Evolutionary conservation across 2,113 vertebrate genomes (phyloP).

Genomic region (Sprattus sprattus): DNA sequence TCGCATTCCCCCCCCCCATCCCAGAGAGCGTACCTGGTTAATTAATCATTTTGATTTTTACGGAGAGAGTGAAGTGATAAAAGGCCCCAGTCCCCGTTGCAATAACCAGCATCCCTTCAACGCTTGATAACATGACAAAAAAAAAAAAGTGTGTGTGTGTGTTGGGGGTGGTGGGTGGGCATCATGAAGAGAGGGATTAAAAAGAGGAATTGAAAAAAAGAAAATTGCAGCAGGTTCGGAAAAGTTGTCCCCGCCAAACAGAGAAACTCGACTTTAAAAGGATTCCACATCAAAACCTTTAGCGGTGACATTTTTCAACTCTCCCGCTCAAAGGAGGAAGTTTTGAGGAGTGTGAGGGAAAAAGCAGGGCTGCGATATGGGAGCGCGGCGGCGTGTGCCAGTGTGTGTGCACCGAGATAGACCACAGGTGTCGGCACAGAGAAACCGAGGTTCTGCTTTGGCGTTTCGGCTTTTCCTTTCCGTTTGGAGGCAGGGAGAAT

Average conservation of each 20-base stretch:
- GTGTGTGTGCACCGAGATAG: background rate
- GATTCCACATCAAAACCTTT: constrained; percentile 73
- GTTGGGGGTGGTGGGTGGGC: background rate
- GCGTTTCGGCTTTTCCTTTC: constrained; percentile 35
- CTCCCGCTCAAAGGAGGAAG: constrained; percentile 69
- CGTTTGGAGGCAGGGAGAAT: constrained; percentile 51
- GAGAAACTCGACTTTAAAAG: constrained; percentile 75
- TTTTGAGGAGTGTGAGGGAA: constrained; percentile 66
- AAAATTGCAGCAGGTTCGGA: constrained; percentile 74
- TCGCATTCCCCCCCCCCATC: constrained; percentile 56
- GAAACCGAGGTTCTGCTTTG: constrained; percentile 71
- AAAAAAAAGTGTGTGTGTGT: background rate
- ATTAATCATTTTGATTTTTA: constrained; percentile 73
- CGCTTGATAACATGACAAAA: background rate
- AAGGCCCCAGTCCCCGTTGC: constrained; percentile 61
- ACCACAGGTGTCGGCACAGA: constrained; percentile 46
- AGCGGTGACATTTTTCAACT: constrained; percentile 72
- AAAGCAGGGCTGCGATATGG: constrained; percentile 64
- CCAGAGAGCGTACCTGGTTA: constrained; percentile 67
- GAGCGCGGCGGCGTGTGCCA: constrained; percentile 50
- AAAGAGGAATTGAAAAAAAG: constrained; percentile 57
- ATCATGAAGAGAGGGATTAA: constrained; percentile 43
- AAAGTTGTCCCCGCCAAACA: constrained; percentile 73
- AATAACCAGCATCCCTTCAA: background rate
- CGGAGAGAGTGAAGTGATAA: constrained; percentile 66